phyloP scores from a whole-genome alignment of 2,888 invertebrate species.

The Machimus atricapillus region DNA sequence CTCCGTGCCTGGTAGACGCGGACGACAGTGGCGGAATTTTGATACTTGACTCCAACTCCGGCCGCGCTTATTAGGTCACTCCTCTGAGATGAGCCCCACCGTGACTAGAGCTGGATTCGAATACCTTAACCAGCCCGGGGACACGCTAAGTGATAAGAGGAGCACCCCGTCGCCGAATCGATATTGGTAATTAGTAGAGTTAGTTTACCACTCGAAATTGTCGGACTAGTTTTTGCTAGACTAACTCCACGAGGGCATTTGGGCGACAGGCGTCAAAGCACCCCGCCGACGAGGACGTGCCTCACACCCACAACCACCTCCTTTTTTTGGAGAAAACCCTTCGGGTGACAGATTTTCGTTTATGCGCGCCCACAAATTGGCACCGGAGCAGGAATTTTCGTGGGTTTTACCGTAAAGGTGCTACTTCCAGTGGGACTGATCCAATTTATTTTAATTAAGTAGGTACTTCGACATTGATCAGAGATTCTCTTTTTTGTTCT shows the following conservation, averaged over 20 bases:
- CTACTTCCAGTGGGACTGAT: not conserved
- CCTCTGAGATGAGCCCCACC: not conserved
- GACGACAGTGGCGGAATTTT: not conserved
- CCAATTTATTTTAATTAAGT: not conserved
- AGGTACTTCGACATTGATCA: not conserved
- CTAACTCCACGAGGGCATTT: not conserved
- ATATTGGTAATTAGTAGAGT: slow-evolving; percentile 14
- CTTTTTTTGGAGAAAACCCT: not conserved
- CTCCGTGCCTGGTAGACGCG: not conserved
- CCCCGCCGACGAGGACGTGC: not conserved
- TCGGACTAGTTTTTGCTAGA: not conserved
- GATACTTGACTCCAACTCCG: not conserved
- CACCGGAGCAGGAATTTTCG: not conserved
- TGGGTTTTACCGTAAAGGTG: not conserved
- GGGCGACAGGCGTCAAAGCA: not conserved
- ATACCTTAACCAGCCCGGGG: not conserved
- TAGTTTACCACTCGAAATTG: not conserved
- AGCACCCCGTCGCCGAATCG: not conserved
- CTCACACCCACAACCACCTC: not conserved
- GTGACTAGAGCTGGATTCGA: not conserved
- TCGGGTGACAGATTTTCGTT: not conserved
- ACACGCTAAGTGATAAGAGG: not conserved
- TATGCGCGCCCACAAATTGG: not conserved
- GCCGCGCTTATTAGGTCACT: slow-evolving; percentile 8
- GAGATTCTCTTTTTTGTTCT: not conserved